phyloP scores from a whole-genome alignment of 2,888 invertebrate species.

The Cheilosia soror region DNA sequence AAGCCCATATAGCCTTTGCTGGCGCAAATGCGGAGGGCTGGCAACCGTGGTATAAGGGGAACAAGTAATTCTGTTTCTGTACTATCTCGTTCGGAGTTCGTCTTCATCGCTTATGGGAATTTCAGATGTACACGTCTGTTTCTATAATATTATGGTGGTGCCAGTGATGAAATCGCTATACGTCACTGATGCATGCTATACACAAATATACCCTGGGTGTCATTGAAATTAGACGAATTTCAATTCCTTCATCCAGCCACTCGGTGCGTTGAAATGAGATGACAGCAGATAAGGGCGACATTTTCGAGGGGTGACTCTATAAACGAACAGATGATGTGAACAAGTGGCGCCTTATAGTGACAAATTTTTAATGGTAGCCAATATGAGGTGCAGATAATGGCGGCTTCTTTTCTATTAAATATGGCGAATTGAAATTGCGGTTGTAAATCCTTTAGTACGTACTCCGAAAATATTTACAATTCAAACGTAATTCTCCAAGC shows the following conservation, averaged over 20 bases:
- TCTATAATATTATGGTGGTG: constrained; percentile 29
- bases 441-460: too few species aligned
- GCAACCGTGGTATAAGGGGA: constrained; percentile 27
- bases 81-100: constrained; percentile 19
- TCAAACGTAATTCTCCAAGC: too few species aligned
- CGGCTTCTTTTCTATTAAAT: constrained; percentile 7
- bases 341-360: constrained; percentile 65
- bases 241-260: constrained; percentile 38
- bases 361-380: constrained; percentile 50
- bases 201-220: constrained; percentile 33
- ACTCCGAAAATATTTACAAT: too few species aligned
- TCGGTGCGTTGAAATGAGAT: constrained; percentile 61
- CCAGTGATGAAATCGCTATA: constrained; percentile 56
- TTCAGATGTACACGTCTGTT: constrained; percentile 40
- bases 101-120: constrained; percentile 70
- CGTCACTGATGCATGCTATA: constrained; percentile 50
- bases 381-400: constrained; percentile 38
- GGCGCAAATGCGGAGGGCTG: constrained; percentile 33
- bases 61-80: constrained; percentile 36
- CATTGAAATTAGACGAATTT: constrained; percentile 66
- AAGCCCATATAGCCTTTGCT: constrained; percentile 55
- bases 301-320: constrained; percentile 51
- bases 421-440: constrained; percentile 2
- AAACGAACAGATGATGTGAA: constrained; percentile 61
- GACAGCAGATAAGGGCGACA: constrained; percentile 65